Percentiles rank a stretch among this genome's conserved stretches.
Evolutionary conservation across 1,140 invertebrate species (phyloP).

Genomic region (Rhopalosiphum padi): DNA sequence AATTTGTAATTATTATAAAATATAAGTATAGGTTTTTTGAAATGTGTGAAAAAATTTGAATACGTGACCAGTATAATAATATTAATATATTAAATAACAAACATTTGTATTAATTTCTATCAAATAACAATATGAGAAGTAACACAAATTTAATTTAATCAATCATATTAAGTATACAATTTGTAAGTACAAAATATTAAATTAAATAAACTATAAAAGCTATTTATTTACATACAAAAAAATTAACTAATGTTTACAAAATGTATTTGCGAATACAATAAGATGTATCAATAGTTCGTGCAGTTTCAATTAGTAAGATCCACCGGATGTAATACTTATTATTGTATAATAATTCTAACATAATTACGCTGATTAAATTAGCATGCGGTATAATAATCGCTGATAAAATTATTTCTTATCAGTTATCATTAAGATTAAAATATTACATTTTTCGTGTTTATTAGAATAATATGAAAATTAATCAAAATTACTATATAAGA

Average conservation of each 20-base stretch:
- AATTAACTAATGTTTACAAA: too few species aligned
- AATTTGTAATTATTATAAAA: not conserved
- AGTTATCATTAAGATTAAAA: not conserved
- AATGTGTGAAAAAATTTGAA: not conserved
- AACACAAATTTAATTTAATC: not conserved
- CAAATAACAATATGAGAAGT: not conserved
- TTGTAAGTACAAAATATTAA: not conserved
- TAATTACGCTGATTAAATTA: not conserved
- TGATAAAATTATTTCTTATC: not conserved
- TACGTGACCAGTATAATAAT: not conserved
- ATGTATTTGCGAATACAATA: not conserved
- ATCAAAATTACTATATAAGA: not conserved
- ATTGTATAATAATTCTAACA: not conserved
- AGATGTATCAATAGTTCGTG: not conserved
- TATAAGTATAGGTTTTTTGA: not conserved
- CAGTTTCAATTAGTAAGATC: not conserved
- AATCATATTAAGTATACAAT: not conserved
- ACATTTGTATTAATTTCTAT: too few species aligned
- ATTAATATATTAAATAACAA: not conserved
- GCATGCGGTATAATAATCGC: not conserved
- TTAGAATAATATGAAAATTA: not conserved
- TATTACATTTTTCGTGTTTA: not conserved
- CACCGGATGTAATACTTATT: not conserved
- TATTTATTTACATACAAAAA: not conserved
- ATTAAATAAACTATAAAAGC: not conserved